These are phyloP conservation scores for Chiroxiphia lanceolata DNA, from an alignment of 2,797 vertebrate genomes.

Conservation along the genomic window DNA sequence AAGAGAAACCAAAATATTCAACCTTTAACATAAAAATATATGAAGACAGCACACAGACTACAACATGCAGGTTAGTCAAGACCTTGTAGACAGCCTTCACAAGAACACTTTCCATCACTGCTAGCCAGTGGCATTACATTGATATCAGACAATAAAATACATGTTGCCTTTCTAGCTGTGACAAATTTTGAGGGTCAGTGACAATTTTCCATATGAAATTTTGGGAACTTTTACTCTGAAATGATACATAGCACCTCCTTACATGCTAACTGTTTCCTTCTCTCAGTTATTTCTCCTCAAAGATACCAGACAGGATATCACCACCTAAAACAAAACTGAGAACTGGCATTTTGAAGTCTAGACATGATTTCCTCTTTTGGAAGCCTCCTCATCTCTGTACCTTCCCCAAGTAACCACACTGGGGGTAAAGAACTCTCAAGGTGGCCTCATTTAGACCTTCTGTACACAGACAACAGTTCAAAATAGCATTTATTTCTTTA, in stretches of 20 bases:
- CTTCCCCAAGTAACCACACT: constrained; percentile 47
- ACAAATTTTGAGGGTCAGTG: background rate
- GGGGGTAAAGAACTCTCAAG: background rate
- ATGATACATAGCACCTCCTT: background rate
- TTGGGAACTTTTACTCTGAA: background rate
- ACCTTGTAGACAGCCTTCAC: background rate
- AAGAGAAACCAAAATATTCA: background rate
- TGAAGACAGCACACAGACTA: background rate
- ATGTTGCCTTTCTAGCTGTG: background rate
- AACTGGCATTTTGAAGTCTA: constrained; percentile 69
- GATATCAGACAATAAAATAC: background rate
- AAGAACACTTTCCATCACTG: background rate
- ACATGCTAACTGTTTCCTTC: background rate
- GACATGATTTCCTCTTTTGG: constrained; percentile 60
- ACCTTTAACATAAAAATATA: background rate
- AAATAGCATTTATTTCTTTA: background rate
- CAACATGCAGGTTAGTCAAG: background rate
- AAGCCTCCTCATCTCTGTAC: constrained; percentile 63
- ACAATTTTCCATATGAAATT: background rate
- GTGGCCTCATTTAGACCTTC: constrained; percentile 1
- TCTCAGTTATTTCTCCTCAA: constrained; percentile 34
- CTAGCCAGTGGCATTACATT: background rate
- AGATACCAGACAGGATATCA: constrained; percentile 48
- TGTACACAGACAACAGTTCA: background rate
- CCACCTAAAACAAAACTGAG: constrained; percentile 60